A percentile compares a stretch with the other conserved stretches of the same genome.
Conservation (phyloP, 2,113 vertebrate species). For the Nipponia nippon region DNA sequence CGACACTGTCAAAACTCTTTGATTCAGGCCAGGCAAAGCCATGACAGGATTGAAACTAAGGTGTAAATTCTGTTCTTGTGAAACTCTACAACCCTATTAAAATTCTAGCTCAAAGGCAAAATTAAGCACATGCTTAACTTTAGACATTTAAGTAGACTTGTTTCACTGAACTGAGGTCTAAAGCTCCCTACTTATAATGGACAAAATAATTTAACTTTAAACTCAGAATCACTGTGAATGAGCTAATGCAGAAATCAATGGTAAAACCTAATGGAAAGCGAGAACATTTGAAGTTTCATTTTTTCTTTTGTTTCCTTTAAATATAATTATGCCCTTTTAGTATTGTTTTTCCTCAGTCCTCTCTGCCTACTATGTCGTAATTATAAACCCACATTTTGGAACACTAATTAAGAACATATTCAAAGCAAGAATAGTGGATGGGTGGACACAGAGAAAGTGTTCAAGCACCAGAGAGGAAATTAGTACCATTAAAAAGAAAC, state of each 20-base stretch:
- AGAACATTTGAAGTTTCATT: background rate
- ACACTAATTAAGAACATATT: background rate
- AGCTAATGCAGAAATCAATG: slow-evolving; percentile 17
- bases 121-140: background rate
- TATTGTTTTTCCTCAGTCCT: background rate
- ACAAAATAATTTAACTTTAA: background rate
- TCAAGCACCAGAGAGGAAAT: background rate
- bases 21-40: background rate
- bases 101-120: background rate
- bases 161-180: background rate
- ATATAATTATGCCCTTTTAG: background rate
- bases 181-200: background rate
- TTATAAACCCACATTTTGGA: background rate
- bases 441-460: background rate
- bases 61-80: background rate
- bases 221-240: background rate
- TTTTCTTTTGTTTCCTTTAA: background rate
- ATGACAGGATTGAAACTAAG: background rate
- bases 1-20: background rate
- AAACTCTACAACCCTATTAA: background rate
- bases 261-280: background rate
- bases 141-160: background rate
- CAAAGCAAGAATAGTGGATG: background rate
- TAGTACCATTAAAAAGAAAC: background rate
- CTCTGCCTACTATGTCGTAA: background rate